Conservation (phyloP, 2,797 vertebrate species). For the Ptychobarbus kaznakovi region DNA sequence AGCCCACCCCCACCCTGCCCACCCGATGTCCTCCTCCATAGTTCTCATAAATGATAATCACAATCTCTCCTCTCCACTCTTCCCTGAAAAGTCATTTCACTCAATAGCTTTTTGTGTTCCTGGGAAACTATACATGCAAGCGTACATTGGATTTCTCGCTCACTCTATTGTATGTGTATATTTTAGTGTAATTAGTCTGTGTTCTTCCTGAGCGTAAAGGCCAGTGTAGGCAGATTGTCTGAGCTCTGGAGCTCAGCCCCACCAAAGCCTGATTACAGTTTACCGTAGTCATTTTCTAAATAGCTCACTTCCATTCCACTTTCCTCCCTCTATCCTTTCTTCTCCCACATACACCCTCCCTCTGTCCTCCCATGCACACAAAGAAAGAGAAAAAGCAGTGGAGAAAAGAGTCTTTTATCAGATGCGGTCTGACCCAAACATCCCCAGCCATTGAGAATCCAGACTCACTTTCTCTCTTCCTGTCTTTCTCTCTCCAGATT, state of each 20-base stretch:
- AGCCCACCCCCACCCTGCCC: conserved; percentile 56
- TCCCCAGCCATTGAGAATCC: conserved; percentile 22
- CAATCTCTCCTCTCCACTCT: conserved; percentile 53
- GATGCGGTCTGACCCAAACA: conserved; percentile 44
- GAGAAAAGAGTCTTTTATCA: conserved; percentile 45
- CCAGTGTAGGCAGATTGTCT: conserved; percentile 44
- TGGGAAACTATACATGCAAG: conserved; percentile 74
- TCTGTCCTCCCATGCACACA: conserved; percentile 66
- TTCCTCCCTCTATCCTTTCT: conserved; percentile 42
- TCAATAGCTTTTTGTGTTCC: conserved; percentile 69
- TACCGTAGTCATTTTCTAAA: conserved; percentile 44
- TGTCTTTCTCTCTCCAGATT: conserved; percentile 32
- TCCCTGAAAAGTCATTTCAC: conserved; percentile 75
- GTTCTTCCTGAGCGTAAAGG: conserved; percentile 50
- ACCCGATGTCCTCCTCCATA: conserved; percentile 68
- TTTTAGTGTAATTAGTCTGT: conserved; percentile 62
- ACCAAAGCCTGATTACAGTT: conserved; percentile 57
- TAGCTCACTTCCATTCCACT: conserved; percentile 41
- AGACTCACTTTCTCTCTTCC: conserved; percentile 44
- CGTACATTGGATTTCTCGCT: conserved; percentile 74
- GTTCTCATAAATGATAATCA: conserved; percentile 61
- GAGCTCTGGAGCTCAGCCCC: conserved; percentile 44
- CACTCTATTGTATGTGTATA: conserved; percentile 51
- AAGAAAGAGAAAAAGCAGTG: conserved; percentile 20
- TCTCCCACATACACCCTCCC: conserved; percentile 39